phyloP scores from a whole-genome alignment of 2,888 invertebrate species.

The Athalia circularis region DNA sequence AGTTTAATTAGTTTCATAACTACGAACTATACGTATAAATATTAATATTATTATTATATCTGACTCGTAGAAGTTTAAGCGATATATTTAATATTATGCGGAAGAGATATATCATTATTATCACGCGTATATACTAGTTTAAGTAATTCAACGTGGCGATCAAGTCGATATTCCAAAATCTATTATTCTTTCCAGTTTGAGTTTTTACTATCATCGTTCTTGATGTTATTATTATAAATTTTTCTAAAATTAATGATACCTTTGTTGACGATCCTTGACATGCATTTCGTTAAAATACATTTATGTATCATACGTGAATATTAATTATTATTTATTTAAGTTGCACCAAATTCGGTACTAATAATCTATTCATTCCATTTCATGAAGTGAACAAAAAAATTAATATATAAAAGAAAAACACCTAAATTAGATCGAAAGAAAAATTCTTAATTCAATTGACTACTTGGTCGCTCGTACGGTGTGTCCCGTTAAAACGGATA shows the following conservation, averaged over 20 bases:
- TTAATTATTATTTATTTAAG: background rate
- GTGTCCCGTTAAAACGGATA: constrained; percentile 9
- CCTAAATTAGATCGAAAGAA: background rate
- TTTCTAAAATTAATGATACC: too few species aligned
- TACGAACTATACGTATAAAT: constrained; percentile 52
- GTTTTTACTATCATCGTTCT: background rate
- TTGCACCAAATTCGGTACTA: background rate
- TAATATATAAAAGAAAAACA: background rate
- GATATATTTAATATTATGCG: background rate
- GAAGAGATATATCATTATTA: background rate
- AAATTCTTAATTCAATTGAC: background rate
- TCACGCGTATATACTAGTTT: background rate
- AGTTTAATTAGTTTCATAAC: constrained; percentile 72
- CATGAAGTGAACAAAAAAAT: background rate
- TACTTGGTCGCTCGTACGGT: constrained; percentile 13
- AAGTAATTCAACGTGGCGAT: background rate
- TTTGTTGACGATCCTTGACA: too few species aligned
- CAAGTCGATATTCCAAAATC: constrained; percentile 20
- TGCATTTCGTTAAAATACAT: background rate
- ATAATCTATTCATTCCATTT: constrained; percentile 7
- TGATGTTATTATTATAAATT: background rate
- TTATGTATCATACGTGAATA: background rate
- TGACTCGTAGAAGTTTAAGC: constrained; percentile 45
- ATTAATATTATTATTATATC: constrained; percentile 57
- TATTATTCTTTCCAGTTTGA: background rate